A percentile compares a stretch with the other conserved stretches of the same genome.
phyloP scores from a whole-genome alignment of 2,888 invertebrate species.

The Agriopis leucophaearia region DNA sequence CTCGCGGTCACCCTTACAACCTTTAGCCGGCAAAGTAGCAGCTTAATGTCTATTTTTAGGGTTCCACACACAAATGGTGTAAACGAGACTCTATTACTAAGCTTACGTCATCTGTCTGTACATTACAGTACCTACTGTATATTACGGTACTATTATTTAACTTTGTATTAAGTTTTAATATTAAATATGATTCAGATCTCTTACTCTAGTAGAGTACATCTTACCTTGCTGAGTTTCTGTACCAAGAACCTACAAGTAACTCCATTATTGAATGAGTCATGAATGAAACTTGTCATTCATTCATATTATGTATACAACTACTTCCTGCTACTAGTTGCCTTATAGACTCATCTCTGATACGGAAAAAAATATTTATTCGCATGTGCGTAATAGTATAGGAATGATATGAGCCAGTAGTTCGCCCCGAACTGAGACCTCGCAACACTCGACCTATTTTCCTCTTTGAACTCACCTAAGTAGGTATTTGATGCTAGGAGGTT shows the following conservation, averaged over 20 bases:
- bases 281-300: conserved; percentile 8
- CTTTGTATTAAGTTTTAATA: no score
- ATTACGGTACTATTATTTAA: no score
- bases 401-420: neutral
- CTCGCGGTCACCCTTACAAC: no score
- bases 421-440: neutral
- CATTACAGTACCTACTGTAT: no score
- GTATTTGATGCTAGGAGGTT: no score
- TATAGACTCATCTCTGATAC: neutral
- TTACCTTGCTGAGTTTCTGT: neutral
- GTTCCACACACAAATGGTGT: no score
- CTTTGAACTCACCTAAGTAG: no score
- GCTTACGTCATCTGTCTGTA: no score
- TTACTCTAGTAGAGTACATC: neutral
- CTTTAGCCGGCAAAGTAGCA: no score
- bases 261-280: conserved; percentile 1
- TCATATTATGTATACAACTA: neutral
- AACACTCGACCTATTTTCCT: no score
- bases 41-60: no score
- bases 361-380: neutral
- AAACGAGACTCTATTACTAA: no score
- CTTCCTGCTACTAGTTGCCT: conserved; percentile 1
- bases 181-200: conserved; percentile 1
- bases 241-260: neutral
- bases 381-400: neutral